Evolutionary conservation across 2,888 invertebrate genomes (phyloP), one percentile per base, ranked within the genome.

Genomic region (Pachliopta kotzebuea): DNA sequence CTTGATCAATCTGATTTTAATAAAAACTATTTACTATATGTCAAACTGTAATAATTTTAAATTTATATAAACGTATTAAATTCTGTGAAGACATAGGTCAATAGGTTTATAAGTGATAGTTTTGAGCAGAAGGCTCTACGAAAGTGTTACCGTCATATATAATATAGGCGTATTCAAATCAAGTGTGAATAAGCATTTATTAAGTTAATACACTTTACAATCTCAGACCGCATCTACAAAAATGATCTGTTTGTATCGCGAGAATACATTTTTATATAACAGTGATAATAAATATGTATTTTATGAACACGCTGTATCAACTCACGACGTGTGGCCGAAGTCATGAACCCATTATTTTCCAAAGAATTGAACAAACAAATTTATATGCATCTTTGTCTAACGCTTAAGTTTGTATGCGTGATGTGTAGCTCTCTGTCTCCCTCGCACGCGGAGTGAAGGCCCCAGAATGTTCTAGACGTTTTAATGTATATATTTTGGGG

Each of bases 401-500:
- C 85, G 29, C 67, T 56, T 0, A 0, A 0, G 0, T 8, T 21
- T 4, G 6, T 7, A 0, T 23, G 60, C 37, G n/a, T 9, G 31
- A 53, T 56, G 52, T 45, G 62, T 63, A 63, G 65, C 78, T 50
- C 74, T 88, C 76, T 81, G 67, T 86, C 88, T 82, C 85, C 67
- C 72, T 87, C 74, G 60, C 62, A 62, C 80, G 66, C 58, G 69
- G 76, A 76, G 78, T 85, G 90, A 91, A 91, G 90, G 89, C 92
- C 94, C 93, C 85, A 92, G 94, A 94, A 94, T 91, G 92, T 94
- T 94, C 94, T 93, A 92, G 94, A 94, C 92, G 89, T 92, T 93
- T 92, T 92, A 92, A 84, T 92, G 90, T 93, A 93, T 93, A 93
- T 93, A 93, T 92, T 93, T 93, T 93, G 91, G 88, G 86, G 89